Evolutionary conservation across 2,797 vertebrate genomes (phyloP).

Genomic region (Anas georgica): DNA sequence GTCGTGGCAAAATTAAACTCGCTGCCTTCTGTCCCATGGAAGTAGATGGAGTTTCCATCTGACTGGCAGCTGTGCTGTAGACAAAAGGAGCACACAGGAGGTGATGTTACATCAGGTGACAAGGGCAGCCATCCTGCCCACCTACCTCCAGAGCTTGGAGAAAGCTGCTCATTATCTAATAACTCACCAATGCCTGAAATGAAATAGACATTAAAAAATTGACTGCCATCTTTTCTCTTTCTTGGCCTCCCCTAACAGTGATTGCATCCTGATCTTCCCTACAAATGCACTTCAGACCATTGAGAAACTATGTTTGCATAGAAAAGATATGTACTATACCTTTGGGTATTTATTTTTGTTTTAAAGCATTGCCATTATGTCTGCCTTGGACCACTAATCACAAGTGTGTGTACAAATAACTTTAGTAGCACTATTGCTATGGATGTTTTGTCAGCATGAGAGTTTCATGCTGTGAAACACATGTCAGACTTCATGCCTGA

Average conservation of each 20-base stretch:
- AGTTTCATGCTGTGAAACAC: neutral
- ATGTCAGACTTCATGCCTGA: neutral
- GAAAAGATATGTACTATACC: neutral
- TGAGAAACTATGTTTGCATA: neutral
- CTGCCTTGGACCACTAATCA: neutral
- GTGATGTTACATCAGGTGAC: constrained; percentile 33
- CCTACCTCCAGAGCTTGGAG: constrained; percentile 14
- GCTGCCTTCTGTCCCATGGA: constrained; percentile 90
- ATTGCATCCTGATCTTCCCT: neutral
- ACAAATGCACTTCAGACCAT: neutral
- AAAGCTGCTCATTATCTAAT: constrained; percentile 6
- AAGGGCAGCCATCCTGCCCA: constrained; percentile 13
- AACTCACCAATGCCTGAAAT: neutral
- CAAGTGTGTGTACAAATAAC: neutral
- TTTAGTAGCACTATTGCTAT: neutral
- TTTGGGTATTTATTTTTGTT: neutral
- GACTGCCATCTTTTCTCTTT: neutral
- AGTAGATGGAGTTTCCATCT: constrained; percentile 95
- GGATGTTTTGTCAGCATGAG: neutral
- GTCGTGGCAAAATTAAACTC: constrained; percentile 93
- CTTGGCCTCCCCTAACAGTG: neutral
- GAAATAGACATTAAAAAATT: neutral
- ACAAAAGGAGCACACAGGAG: constrained; percentile 53
- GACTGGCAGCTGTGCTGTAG: constrained; percentile 97
- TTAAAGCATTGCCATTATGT: neutral